A percentile compares a stretch with the other conserved stretches of the same genome.
These are phyloP conservation scores for Cephus nigrinus DNA, from an alignment of 2,888 invertebrate species.

Conservation along the genomic window DNA sequence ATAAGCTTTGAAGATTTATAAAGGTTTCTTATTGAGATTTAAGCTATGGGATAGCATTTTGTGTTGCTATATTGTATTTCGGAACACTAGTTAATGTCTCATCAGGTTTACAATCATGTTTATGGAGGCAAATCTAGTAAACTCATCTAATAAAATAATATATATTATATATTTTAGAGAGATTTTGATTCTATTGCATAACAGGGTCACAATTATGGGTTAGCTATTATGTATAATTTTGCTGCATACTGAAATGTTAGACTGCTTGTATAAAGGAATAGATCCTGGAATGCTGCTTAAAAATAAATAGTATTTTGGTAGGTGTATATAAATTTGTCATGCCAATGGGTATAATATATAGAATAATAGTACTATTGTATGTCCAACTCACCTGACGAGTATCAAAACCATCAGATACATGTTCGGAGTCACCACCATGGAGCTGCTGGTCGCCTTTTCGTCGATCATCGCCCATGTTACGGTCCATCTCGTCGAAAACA, in stretches of 20 bases:
- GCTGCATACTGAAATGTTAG: too few species aligned
- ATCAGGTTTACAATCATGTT: not conserved
- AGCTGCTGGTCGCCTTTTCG: conserved; percentile 48
- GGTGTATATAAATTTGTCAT: not conserved
- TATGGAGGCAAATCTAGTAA: not conserved
- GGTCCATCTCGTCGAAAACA: conserved; percentile 65
- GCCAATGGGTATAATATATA: not conserved
- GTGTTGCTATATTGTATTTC: not conserved
- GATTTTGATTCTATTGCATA: not conserved
- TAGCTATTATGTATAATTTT: too few species aligned
- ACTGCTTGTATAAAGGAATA: too few species aligned
- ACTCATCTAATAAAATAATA: not conserved
- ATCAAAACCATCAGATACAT: conserved; percentile 56
- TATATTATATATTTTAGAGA: not conserved
- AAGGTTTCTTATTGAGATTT: not conserved
- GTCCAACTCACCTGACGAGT: conserved; percentile 54
- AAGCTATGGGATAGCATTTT: not conserved
- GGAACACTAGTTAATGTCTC: not conserved
- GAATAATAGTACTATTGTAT: not conserved
- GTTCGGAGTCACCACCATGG: conserved; percentile 51
- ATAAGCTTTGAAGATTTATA: not conserved
- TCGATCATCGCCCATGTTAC: conserved; percentile 62
- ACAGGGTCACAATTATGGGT: too few species aligned
- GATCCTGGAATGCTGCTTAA: not conserved
- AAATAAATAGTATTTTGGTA: not conserved